These are phyloP conservation scores for Lymantria monacha DNA, from an alignment of 2,888 invertebrate species.

Conservation along the genomic window DNA sequence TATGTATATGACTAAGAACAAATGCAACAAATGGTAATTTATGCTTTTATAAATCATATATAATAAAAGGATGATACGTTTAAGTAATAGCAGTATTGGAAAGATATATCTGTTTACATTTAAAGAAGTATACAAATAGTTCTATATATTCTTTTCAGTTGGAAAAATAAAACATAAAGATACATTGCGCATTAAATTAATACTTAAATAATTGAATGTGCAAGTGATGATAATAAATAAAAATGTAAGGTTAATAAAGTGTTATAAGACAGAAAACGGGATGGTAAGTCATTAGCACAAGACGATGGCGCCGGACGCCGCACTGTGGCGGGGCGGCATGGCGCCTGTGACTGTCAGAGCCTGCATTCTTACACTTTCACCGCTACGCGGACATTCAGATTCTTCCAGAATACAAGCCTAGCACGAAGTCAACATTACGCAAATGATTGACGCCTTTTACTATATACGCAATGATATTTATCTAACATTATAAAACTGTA, in stretches of 20 bases:
- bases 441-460: constrained; percentile 38
- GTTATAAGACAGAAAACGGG: constrained; percentile 39
- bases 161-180: too few relatives aligned
- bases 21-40: too few relatives aligned
- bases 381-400: constrained; percentile 36
- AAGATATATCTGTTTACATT: too few relatives aligned
- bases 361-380: constrained; percentile 72
- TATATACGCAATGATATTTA: too few relatives aligned
- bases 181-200: too few relatives aligned
- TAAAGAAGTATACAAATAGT: too few relatives aligned
- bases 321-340: constrained; percentile 17
- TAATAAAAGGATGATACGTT: too few relatives aligned
- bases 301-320: constrained; percentile 30
- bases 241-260: constrained; percentile 37
- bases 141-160: too few relatives aligned
- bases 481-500: too few relatives aligned
- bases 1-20: too few relatives aligned
- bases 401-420: constrained; percentile 32
- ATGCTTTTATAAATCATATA: too few relatives aligned
- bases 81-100: too few relatives aligned
- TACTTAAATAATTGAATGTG: constrained; percentile 15
- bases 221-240: constrained; percentile 15
- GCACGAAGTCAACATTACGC: constrained; percentile 42
- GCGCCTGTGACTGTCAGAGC: constrained; percentile 26
- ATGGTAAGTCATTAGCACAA: constrained; percentile 40